These are phyloP conservation scores for Notodonta ziczac DNA, from an alignment of 2,888 invertebrate species.

Conservation along the genomic window DNA sequence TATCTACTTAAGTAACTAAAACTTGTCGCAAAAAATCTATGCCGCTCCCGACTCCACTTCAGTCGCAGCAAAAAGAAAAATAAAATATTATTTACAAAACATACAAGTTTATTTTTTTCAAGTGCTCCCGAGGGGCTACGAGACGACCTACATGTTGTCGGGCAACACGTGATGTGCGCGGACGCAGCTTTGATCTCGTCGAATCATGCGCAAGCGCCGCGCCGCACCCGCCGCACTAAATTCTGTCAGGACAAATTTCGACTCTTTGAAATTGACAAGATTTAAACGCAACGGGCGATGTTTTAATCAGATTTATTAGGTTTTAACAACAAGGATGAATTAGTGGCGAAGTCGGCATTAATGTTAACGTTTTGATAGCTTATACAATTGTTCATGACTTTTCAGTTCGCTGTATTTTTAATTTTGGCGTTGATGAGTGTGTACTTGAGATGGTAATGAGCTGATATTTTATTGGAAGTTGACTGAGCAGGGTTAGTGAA, in stretches of 20 bases:
- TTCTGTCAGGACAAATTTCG: conserved; percentile 80
- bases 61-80: conserved; percentile 46
- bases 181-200: conserved; percentile 59
- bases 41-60: conserved; percentile 25
- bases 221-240: conserved; percentile 65
- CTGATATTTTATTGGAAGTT: background rate
- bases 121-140: conserved; percentile 66
- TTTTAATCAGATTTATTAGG: conserved; percentile 73
- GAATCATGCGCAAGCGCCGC: conserved; percentile 49
- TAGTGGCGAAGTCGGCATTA: conserved; percentile 42
- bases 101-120: conserved; percentile 67
- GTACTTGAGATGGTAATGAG: conserved; percentile 4
- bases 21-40: conserved; percentile 35
- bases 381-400: conserved; percentile 35
- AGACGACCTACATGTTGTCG: conserved; percentile 67
- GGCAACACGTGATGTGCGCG: conserved; percentile 57
- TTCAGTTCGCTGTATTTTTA: conserved; percentile 12
- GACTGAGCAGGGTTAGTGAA: background rate
- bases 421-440: conserved; percentile 8
- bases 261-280: conserved; percentile 73
- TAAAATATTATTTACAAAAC: conserved; percentile 79
- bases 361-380: conserved; percentile 49
- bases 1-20: conserved; percentile 1
- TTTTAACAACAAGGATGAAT: conserved; percentile 54
- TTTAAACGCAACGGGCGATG: conserved; percentile 56